Conservation (phyloP, 1,140 invertebrate genomes). For the Drosophila punjabiensis region DNA sequence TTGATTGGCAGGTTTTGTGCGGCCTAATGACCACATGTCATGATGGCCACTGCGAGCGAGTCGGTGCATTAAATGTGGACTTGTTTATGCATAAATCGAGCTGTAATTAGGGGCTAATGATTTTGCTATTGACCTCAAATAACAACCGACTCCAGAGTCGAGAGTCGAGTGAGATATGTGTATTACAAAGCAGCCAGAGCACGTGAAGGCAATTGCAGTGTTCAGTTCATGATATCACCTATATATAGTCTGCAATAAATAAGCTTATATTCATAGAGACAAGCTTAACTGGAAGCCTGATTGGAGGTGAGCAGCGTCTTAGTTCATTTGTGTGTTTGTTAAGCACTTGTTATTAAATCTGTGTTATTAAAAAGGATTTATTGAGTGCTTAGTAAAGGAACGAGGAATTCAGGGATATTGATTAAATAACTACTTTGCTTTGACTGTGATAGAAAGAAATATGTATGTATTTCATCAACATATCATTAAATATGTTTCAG, state of each 20-base stretch:
- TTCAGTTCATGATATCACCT: constrained; percentile 22
- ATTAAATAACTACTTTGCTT: background rate
- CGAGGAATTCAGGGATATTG: background rate
- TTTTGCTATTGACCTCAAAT: constrained; percentile 73
- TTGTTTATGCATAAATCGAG: constrained; percentile 49
- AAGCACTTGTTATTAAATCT: background rate
- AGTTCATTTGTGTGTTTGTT: constrained; percentile 5
- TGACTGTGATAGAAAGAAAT: background rate
- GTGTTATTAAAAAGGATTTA: constrained; percentile 6
- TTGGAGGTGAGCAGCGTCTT: constrained; percentile 7
- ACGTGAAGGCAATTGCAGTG: constrained; percentile 26
- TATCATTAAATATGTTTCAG: too few relatives aligned
- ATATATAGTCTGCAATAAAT: constrained; percentile 52
- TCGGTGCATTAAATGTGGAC: constrained; percentile 46
- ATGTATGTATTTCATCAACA: too few relatives aligned
- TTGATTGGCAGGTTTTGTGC: constrained; percentile 57
- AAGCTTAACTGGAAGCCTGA: background rate
- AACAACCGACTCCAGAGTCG: constrained; percentile 25
- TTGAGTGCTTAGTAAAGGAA: background rate
- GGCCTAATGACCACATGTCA: constrained; percentile 51
- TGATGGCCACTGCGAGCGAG: constrained; percentile 37
- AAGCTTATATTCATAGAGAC: constrained; percentile 22
- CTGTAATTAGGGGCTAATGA: constrained; percentile 69
- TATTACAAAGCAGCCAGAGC: constrained; percentile 2
- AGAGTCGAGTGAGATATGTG: constrained; percentile 11